Evolutionary conservation across 2,888 invertebrate genomes (phyloP).

Genomic region (Drymonia ruficornis): DNA sequence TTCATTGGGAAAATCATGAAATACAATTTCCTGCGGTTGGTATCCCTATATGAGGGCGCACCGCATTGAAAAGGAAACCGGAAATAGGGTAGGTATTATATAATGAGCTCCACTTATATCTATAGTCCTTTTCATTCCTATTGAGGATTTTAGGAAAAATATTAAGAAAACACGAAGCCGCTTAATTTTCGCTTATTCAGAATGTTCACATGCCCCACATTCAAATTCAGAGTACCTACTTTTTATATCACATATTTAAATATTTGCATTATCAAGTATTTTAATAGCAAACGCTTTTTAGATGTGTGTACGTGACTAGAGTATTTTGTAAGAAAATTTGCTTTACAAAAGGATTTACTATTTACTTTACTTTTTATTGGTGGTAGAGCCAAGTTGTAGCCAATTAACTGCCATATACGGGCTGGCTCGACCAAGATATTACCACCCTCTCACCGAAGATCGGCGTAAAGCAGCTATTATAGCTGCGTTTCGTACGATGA

Average conservation of each 20-base stretch:
- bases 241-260: too few relatives aligned
- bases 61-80: constrained; percentile 27
- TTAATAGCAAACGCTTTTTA: neutral
- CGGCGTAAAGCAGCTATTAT: too few relatives aligned
- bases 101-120: constrained; percentile 14
- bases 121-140: neutral
- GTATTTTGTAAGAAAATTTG: neutral
- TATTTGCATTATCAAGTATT: too few relatives aligned
- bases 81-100: constrained; percentile 23
- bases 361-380: too few relatives aligned
- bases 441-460: too few relatives aligned
- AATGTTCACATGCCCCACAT: neutral
- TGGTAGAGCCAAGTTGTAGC: too few relatives aligned
- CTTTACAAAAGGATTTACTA: neutral
- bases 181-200: neutral
- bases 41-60: constrained; percentile 23
- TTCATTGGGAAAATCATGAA: constrained; percentile 51
- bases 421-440: too few relatives aligned
- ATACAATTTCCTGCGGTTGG: constrained; percentile 31
- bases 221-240: neutral
- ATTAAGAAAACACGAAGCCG: neutral
- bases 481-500: too few relatives aligned
- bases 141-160: neutral
- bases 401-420: too few relatives aligned
- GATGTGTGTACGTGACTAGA: neutral